These are phyloP conservation scores for Conus canariensis DNA, from an alignment of 2,888 invertebrate genomes.

Conservation along the genomic window DNA sequence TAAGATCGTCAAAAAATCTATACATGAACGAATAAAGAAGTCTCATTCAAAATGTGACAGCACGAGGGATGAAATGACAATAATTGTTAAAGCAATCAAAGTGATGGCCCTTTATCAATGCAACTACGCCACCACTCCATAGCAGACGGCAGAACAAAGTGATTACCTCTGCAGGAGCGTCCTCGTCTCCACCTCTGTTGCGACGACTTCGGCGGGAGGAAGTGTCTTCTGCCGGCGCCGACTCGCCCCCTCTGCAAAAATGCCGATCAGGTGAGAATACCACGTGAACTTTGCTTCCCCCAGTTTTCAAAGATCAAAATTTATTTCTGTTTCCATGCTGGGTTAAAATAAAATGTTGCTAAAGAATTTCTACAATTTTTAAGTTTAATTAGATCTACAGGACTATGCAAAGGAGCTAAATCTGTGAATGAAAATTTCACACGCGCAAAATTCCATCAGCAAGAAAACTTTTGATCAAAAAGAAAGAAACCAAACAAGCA, in stretches of 20 bases:
- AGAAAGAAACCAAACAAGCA: too few relatives aligned
- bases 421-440: too few relatives aligned
- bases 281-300: neutral
- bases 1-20: too few relatives aligned
- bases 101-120: neutral
- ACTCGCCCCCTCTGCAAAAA: constrained; percentile 26
- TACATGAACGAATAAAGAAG: too few relatives aligned
- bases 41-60: neutral
- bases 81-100: neutral
- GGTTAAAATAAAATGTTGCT: too few relatives aligned
- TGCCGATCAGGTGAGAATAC: too few relatives aligned
- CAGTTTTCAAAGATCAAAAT: neutral
- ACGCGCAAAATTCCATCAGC: too few relatives aligned
- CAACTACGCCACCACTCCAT: neutral
- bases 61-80: neutral
- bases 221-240: constrained; percentile 44
- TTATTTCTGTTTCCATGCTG: neutral
- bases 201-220: constrained; percentile 42
- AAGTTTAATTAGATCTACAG: too few relatives aligned
- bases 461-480: too few relatives aligned
- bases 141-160: neutral
- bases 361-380: too few relatives aligned
- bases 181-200: constrained; percentile 46
- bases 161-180: constrained; percentile 38
- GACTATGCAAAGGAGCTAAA: too few relatives aligned